phyloP scores from a whole-genome alignment of 2,888 invertebrate species.

The Pseudanteris insignis region DNA sequence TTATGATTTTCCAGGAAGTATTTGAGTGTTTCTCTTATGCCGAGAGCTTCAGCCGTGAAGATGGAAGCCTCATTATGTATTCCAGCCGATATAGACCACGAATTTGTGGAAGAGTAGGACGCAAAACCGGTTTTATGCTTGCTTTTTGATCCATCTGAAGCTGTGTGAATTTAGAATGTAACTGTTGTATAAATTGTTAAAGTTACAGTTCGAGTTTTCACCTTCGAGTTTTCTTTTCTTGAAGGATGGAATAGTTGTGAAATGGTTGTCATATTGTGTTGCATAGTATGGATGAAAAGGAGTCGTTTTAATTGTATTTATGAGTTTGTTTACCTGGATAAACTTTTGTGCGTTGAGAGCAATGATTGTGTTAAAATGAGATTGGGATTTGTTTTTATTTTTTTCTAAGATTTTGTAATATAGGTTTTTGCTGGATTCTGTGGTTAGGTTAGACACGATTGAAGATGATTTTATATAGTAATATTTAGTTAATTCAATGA shows the following conservation, averaged over 20 bases:
- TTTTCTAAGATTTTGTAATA: not conserved
- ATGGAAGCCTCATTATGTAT: conserved; percentile 5
- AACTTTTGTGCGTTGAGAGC: too few species aligned
- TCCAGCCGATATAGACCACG: not conserved
- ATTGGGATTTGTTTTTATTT: too few species aligned
- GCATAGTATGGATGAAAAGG: conserved; percentile 8
- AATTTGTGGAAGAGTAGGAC: not conserved
- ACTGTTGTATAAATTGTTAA: not conserved
- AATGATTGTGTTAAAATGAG: too few species aligned
- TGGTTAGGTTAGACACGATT: conserved; percentile 5
- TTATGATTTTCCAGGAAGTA: not conserved
- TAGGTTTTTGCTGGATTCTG: conserved; percentile 3
- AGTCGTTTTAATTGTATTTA: not conserved
- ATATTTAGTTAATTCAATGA: conserved; percentile 3
- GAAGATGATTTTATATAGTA: conserved; percentile 8
- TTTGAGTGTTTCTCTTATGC: not conserved
- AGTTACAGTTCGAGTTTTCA: not conserved
- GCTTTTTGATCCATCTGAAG: conserved; percentile 11
- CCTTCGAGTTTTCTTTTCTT: not conserved
- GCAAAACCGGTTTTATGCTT: not conserved
- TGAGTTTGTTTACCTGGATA: too few species aligned
- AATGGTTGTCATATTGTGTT: not conserved
- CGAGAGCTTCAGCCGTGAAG: conserved; percentile 2
- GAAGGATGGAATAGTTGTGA: not conserved
- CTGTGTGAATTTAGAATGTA: not conserved